Evolutionary conservation across 2,888 invertebrate genomes (phyloP).

Genomic region (Hydrotaea diabolus): DNA sequence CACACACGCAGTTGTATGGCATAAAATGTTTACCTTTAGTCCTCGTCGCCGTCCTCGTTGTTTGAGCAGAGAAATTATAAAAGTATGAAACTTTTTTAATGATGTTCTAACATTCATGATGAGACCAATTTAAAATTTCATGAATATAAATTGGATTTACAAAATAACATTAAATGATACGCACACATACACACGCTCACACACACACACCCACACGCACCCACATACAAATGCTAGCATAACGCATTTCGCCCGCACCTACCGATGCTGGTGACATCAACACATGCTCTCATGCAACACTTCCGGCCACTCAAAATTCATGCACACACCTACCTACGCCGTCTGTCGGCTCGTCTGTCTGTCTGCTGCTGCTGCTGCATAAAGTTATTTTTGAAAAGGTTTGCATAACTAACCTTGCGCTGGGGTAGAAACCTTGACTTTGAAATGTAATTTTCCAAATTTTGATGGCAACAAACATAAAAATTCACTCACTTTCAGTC

Average conservation of each 20-base stretch:
- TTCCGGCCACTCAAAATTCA: no score
- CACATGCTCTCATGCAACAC: not conserved
- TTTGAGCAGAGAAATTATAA: slow-evolving; percentile 25
- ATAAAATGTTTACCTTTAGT: no score
- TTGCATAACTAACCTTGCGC: not conserved
- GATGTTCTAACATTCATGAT: slow-evolving; percentile 62
- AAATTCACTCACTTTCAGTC: no score
- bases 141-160: slow-evolving; percentile 70
- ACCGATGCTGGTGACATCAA: no score
- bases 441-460: not conserved
- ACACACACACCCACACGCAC: not conserved
- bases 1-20: slow-evolving; percentile 37
- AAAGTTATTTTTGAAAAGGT: not conserved
- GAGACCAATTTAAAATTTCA: slow-evolving; percentile 70
- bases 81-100: slow-evolving; percentile 40
- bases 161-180: slow-evolving; percentile 54
- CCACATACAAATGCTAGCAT: not conserved
- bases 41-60: not conserved
- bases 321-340: no score
- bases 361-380: not conserved
- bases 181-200: not conserved
- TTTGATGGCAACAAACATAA: no score
- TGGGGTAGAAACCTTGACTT: slow-evolving; percentile 19
- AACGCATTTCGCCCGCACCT: not conserved
- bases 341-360: not conserved